Base-by-base conservation (phyloP, 2,888 invertebrate genomes). In the Hololepta plana region DNA sequence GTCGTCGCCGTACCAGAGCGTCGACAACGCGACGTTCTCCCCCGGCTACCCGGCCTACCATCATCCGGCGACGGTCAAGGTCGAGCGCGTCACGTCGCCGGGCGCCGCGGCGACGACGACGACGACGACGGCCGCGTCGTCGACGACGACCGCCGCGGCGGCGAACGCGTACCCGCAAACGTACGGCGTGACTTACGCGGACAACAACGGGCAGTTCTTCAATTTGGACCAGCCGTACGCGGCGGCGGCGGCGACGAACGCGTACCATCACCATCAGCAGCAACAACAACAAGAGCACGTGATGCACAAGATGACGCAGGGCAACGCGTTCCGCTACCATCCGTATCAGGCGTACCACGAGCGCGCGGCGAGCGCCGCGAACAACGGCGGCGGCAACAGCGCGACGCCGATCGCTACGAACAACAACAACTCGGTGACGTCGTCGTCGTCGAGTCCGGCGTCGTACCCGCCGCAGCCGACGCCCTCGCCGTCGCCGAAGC, bases 401-500 rank as follows among this genome's bases (percentile, higher is more conserved):
- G 27, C 40, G 24, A 43, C 49, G 30, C 49, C 44, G 30, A 45
- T 46, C 35, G 46, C 51, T 30, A 48, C 26, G 10, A 36, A 31
- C 33, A 32, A 34, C 10, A 31, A 34, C 19, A 37, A 28, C 15
- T 31, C 44, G 12, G 17, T 17, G 7, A 17, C 17, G 34, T 36
- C 40, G 27, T 67, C 61, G 45, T 67, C 64, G 17, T 48, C 64
- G 24, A 64, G 64, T 35, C 63, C 64, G 12, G 66, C 63, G 15
- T 46, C 62, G 25, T 65, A 65, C 36, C 64, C 65, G 12, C 69
- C 67, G 42, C 70, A 71, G 42, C 69, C 74, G 8, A 71, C 74
- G 16, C 75, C 75, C 20, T 72, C 75, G 8, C 66, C 73, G 1
- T 72, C 72, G 32, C 71, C 71, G 2, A 67, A 73, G 45, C 79